Base-by-base conservation (phyloP, 2,888 invertebrate genomes). In the Tortrix viridana region DNA sequence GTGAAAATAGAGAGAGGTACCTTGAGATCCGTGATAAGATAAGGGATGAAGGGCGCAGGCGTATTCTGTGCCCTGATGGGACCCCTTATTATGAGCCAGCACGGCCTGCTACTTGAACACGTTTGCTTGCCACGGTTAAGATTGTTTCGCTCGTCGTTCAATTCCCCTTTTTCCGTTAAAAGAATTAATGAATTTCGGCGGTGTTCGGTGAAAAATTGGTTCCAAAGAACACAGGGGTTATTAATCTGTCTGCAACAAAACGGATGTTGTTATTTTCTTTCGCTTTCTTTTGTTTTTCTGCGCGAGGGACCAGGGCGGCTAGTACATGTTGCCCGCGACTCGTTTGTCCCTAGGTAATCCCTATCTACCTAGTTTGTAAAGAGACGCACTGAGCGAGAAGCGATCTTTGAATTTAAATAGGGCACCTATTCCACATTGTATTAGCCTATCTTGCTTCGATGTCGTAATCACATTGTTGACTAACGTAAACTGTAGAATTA, bases 101-200 rank as follows among this genome's bases (percentile, higher is more conserved):
- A 89, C 91, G 89, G 62, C 73, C 72, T 69, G 82, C 71, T 77
- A 85, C 91, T 92, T 86, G 84, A 89, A 90, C 91, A 92, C 91
- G 90, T 89, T 80, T 85, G 84, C 81, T 81, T 80, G 81, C 85
- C 82, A 83, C 86, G 84, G 86, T 85, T 86, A 86, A 79, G 74
- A 84, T 84, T 83, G 82, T 83, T 82, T 77, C 67, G 65, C 69
- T 73, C 80, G 82, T 84, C 77, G 69, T 79, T 80, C 75, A 77
- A 80, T 80, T 81, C 76, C 71, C 64, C 71, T 75, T 75, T 79
- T 78, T 74, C 68, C 53, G 66, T 66, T 65, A 67, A 71, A 69
- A 66, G 46, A 62, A 62, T 63, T 56, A 46, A 57, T 63, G 52
- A 63, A 63, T 57, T 52, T 58, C 52, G 47, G 58, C 57, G 32